A percentile compares a stretch with the other conserved stretches of the same genome.
phyloP scores from a whole-genome alignment of 2,888 invertebrate genomes.

The Diaperis boleti region DNA sequence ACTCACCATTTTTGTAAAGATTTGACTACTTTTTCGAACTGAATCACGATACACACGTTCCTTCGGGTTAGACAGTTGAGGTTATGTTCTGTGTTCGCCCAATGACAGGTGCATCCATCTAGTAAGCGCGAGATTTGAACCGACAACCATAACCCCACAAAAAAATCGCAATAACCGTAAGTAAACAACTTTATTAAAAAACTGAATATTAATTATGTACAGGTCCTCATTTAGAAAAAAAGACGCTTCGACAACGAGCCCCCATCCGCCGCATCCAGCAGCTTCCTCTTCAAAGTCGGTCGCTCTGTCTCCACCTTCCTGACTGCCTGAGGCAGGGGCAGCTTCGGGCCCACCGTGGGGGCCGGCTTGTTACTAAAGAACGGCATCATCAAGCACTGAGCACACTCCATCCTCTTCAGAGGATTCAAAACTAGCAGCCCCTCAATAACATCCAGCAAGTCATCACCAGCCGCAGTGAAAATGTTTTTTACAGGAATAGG shows the following conservation, averaged over 20 bases:
- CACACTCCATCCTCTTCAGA: conserved; percentile 82
- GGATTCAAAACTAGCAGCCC: conserved; percentile 87
- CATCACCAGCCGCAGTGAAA: conserved; percentile 95
- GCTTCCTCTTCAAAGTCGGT: conserved; percentile 82
- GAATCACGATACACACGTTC: background rate
- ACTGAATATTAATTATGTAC: conserved; percentile 2
- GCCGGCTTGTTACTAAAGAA: conserved; percentile 94
- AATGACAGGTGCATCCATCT: too few relatives aligned
- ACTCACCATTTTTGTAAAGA: background rate
- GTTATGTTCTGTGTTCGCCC: background rate
- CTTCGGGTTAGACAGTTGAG: background rate
- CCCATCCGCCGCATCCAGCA: conserved; percentile 78
- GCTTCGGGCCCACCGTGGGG: conserved; percentile 84
- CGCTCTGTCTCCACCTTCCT: conserved; percentile 71
- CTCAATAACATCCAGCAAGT: conserved; percentile 85
- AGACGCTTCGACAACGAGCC: conserved; percentile 76
- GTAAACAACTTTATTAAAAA: too few relatives aligned
- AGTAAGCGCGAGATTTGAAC: too few relatives aligned
- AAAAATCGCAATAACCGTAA: too few relatives aligned
- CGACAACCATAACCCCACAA: too few relatives aligned
- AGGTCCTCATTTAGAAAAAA: conserved; percentile 69
- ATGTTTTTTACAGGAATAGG: conserved; percentile 90
- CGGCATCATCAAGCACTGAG: conserved; percentile 87
- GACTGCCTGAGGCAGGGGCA: conserved; percentile 82
- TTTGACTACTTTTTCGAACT: background rate